Base-by-base conservation (phyloP, 2,797 vertebrate genomes). In the Poecilia velifera region DNA sequence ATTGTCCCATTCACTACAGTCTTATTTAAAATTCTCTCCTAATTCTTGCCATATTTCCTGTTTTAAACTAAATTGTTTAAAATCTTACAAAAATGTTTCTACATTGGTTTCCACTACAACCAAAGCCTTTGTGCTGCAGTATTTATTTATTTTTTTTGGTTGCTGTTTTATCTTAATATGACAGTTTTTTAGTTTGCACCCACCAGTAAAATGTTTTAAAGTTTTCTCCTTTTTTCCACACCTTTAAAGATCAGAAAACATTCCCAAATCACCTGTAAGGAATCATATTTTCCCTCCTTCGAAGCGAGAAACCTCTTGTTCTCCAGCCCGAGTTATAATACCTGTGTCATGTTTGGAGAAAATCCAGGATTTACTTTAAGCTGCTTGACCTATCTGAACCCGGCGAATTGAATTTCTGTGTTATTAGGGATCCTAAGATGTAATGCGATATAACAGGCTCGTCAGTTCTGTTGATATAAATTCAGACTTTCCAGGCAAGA, bases 361-460 rank as follows among this genome's bases (percentile, higher is more conserved):
- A 87, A 89, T 85, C 86, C 84, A 86, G 82, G 86, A 80, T 90
- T 87, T 82, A 78, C 72, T 74, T 49, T 81, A 87, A 87, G 68
- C 79, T 72, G 53, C 76, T 76, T 9, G 51, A 55, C 64, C 83
- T 81, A 84, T 81, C 72, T 83, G 73, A 89, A 84, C 74, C 70
- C n/a, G 2, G 71, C 77, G 82, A 79, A 79, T 85, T 28, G 34
- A 73, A 76, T 76, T 36, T 25, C 74, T 85, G 89, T 34, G 87
- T 88, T 79, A 80, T 80, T 86, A 8, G 53, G 36, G 76, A 85
- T 66, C 79, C 79, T 87, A 64, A 86, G 62, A 83, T 81, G 76
- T 80, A 68, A 2, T 82, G 78, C 83, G 76, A 81, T 68, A 66
- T 57, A 0, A 62, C 16, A 64, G 31, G 16, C 59, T 31, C 57